A percentile compares a stretch with the other conserved stretches of the same genome.
These are phyloP conservation scores for Anodontia alba DNA, from an alignment of 2,888 invertebrate genomes.

Conservation along the genomic window DNA sequence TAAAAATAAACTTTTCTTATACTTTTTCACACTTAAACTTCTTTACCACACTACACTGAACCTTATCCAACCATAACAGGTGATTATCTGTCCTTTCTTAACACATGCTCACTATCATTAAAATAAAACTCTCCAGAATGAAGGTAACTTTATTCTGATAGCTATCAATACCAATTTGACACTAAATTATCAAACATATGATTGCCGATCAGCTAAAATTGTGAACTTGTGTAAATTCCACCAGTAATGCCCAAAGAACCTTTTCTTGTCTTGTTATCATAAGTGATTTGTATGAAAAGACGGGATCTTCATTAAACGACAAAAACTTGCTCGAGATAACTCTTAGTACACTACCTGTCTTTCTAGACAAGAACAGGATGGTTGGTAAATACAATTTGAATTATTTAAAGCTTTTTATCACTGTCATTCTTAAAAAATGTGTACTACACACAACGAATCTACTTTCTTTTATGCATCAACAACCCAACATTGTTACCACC, in stretches of 20 bases:
- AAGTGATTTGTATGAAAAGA: conserved; percentile 19
- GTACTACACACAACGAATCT: too few species aligned
- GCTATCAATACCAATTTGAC: conserved; percentile 16
- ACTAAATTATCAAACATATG: conserved; percentile 10
- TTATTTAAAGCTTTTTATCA: conserved; percentile 6
- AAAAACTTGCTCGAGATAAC: background rate
- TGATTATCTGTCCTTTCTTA: background rate
- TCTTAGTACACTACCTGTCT: background rate
- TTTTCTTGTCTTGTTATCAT: conserved; percentile 4
- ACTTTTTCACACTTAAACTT: background rate
- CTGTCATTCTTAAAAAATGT: background rate
- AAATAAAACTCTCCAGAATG: background rate
- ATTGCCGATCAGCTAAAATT: conserved; percentile 11
- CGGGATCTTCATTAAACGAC: background rate
- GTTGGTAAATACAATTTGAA: conserved; percentile 1
- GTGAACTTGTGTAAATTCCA: background rate
- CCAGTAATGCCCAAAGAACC: background rate
- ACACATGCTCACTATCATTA: conserved; percentile 6
- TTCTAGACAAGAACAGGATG: background rate
- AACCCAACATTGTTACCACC: too few species aligned
- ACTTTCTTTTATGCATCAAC: too few species aligned
- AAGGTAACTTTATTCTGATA: conserved; percentile 5
- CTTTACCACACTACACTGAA: conserved; percentile 10
- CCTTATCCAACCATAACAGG: background rate
- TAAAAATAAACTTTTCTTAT: background rate